Evolutionary conservation across 2,113 vertebrate species (phyloP).

Genomic region (Oceanodroma tethys): DNA sequence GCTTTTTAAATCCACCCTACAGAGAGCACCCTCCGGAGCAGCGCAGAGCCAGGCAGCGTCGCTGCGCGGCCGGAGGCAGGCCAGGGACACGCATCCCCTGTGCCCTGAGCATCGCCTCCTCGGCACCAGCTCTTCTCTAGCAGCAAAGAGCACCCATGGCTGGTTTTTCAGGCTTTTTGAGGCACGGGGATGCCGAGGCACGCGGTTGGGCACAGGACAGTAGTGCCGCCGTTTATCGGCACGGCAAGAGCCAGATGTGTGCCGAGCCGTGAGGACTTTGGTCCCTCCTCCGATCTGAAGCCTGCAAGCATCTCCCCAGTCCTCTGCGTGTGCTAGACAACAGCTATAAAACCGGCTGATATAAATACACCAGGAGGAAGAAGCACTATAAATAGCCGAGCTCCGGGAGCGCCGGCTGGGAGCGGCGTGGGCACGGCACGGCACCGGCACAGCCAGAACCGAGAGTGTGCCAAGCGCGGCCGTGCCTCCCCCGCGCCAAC

Average conservation of each 20-base stretch:
- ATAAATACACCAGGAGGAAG: background rate
- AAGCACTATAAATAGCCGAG: background rate
- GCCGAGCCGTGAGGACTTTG: background rate
- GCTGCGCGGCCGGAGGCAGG: background rate
- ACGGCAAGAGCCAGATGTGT: background rate
- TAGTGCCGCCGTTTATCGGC: accelerated
- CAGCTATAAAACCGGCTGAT: background rate
- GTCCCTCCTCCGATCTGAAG: background rate
- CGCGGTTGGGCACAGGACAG: background rate
- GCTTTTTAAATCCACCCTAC: background rate
- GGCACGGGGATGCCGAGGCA: background rate
- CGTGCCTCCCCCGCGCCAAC: accelerated
- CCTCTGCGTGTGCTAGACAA: background rate
- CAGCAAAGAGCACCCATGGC: background rate
- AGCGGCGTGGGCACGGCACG: accelerated
- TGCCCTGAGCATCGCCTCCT: background rate
- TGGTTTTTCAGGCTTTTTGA: background rate
- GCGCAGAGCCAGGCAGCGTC: background rate
- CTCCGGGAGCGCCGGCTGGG: background rate
- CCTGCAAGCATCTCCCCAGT: background rate
- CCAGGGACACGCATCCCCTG: accelerated
- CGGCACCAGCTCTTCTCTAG: background rate
- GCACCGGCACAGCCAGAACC: background rate
- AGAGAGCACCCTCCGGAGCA: background rate
- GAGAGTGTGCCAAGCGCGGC: background rate